Evolutionary conservation across 2,888 invertebrate genomes (phyloP).

Genomic region (Sinelater perroti): DNA sequence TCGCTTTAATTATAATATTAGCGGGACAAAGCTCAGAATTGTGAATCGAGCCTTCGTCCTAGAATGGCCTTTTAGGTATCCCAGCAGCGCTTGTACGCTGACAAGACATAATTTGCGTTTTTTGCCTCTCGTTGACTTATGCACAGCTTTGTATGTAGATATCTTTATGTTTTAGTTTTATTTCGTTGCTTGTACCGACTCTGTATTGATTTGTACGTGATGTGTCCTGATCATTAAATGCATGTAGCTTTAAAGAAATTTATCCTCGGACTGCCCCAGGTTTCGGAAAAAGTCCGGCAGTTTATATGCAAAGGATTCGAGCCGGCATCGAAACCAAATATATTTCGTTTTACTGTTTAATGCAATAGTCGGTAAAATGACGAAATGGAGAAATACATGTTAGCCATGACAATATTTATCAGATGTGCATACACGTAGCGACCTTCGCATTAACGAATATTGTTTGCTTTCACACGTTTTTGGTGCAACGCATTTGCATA

Average conservation of each 20-base stretch:
- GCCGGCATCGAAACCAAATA: no score
- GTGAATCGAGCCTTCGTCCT: slow-evolving; percentile 45
- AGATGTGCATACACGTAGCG: no score
- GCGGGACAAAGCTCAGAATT: slow-evolving; percentile 51
- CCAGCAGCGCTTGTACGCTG: slow-evolving; percentile 42
- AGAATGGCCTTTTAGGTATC: slow-evolving; percentile 47
- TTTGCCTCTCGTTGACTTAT: slow-evolving; percentile 50
- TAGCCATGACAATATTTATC: no score
- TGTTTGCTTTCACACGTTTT: no score
- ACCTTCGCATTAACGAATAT: no score
- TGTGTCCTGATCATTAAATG: slow-evolving; percentile 27
- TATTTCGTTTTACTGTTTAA: no score
- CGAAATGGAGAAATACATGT: no score
- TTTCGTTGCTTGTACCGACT: slow-evolving; percentile 34
- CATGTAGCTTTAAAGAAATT: slow-evolving; percentile 7
- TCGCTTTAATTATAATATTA: slow-evolving; percentile 57
- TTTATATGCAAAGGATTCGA: no score
- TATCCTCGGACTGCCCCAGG: no score
- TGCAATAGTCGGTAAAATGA: no score
- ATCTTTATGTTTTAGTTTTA: slow-evolving; percentile 41
- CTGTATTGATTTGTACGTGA: slow-evolving; percentile 38
- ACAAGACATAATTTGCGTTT: slow-evolving; percentile 53
- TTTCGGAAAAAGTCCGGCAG: no score
- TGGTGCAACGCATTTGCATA: no score
- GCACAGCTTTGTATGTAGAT: slow-evolving; percentile 48